These are phyloP conservation scores for Sarcophaga bullata DNA, from an alignment of 1,140 invertebrate species.

Conservation along the genomic window DNA sequence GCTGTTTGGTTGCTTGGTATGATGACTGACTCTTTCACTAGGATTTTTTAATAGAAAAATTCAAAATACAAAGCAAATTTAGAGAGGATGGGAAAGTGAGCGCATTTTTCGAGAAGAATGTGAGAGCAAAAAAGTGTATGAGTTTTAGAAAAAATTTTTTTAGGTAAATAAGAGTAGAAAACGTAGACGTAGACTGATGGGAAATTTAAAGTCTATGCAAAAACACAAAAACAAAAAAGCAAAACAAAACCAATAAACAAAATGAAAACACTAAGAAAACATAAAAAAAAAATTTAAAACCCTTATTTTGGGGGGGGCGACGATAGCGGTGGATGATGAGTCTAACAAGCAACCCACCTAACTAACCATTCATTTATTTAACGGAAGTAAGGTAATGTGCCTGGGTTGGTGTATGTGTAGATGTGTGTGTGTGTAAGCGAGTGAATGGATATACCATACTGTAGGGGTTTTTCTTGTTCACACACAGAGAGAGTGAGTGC, in stretches of 20 bases:
- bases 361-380: constrained; percentile 27
- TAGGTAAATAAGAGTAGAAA: constrained; percentile 10
- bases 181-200: background rate
- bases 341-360: background rate
- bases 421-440: background rate
- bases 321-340: too few species aligned
- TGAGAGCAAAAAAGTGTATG: constrained; percentile 18
- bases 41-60: constrained; percentile 29
- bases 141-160: constrained; percentile 15
- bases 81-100: constrained; percentile 29
- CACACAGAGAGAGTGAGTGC: too few species aligned
- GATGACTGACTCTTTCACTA: background rate
- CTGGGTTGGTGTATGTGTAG: constrained; percentile 1
- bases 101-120: constrained; percentile 28
- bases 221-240: background rate
- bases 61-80: constrained; percentile 31
- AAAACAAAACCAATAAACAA: background rate
- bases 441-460: background rate
- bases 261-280: background rate
- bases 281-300: background rate
- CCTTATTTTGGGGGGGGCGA: background rate
- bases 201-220: constrained; percentile 31
- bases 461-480: too few species aligned
- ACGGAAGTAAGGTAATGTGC: constrained; percentile 36
- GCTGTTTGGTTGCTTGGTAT: background rate